phyloP scores from a whole-genome alignment of 2,888 invertebrate species.

The Leuctra nigra region DNA sequence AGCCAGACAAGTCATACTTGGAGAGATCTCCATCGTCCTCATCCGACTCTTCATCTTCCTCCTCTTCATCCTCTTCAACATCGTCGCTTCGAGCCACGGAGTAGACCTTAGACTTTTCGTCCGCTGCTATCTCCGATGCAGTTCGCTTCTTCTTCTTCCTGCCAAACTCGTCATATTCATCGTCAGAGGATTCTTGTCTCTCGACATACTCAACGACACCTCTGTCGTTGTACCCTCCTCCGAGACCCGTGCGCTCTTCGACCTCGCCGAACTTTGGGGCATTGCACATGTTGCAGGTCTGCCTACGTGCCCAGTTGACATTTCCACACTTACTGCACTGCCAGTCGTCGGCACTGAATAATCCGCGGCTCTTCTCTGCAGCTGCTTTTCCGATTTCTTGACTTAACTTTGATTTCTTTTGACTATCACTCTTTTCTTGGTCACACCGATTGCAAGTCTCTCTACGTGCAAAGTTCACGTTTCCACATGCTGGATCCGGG shows the following conservation, averaged over 20 bases:
- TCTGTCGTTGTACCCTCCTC: conserved; percentile 92
- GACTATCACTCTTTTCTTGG: conserved; percentile 41
- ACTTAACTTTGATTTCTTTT: conserved; percentile 64
- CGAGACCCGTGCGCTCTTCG: conserved; percentile 73
- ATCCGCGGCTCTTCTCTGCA: conserved; percentile 95
- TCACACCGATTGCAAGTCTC: conserved; percentile 89
- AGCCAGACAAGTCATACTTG: conserved; percentile 63
- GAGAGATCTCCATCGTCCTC: conserved; percentile 55
- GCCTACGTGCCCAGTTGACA: conserved; percentile 96
- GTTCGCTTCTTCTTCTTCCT: conserved; percentile 40
- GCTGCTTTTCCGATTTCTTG: conserved; percentile 97
- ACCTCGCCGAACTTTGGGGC: conserved; percentile 88
- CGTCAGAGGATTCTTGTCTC: conserved; percentile 72
- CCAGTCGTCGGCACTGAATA: conserved; percentile 98
- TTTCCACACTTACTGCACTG: conserved; percentile 99
- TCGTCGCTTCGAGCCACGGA: conserved; percentile 35
- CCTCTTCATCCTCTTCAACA: conserved; percentile 4
- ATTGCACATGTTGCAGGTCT: conserved; percentile 97
- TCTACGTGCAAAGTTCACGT: conserved; percentile 90
- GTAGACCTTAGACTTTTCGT: conserved; percentile 5
- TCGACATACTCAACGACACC: conserved; percentile 94
- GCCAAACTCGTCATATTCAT: conserved; percentile 88
- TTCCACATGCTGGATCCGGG: conserved; percentile 68
- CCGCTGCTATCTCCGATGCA: neutral
- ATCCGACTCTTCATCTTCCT: conserved; percentile 6